phyloP scores from a whole-genome alignment of 2,888 invertebrate genomes.

The Lymantria monacha region DNA sequence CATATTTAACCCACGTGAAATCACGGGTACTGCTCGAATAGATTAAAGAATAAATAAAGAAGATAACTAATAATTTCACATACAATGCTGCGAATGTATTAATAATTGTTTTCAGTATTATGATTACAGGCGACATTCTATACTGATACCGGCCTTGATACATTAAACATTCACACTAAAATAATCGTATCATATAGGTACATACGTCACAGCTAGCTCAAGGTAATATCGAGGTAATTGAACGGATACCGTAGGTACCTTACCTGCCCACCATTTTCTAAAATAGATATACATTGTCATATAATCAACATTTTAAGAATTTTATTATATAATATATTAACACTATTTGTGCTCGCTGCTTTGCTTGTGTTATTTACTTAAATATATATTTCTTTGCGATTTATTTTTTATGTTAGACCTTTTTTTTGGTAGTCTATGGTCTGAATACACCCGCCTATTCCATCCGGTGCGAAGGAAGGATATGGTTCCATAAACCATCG shows the following conservation, averaged over 20 bases:
- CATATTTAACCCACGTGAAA: no score
- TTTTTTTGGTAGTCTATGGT: no score
- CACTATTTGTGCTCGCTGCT: no score
- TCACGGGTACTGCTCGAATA: no score
- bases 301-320: neutral
- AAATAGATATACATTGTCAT: neutral
- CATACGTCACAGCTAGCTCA: neutral
- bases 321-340: neutral
- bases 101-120: constrained; percentile 5
- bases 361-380: no score
- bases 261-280: neutral
- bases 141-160: constrained; percentile 3
- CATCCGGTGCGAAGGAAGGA: no score
- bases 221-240: neutral
- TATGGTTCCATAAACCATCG: no score
- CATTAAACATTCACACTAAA: constrained; percentile 1
- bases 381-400: no score
- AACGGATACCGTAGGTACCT: constrained; percentile 1
- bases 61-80: neutral
- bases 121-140: neutral
- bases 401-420: no score
- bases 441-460: no score
- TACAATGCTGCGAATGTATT: neutral
- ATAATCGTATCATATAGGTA: neutral
- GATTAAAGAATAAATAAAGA: no score